Conservation (phyloP, 2,113 vertebrate genomes). For the Eleginops maclovinus region DNA sequence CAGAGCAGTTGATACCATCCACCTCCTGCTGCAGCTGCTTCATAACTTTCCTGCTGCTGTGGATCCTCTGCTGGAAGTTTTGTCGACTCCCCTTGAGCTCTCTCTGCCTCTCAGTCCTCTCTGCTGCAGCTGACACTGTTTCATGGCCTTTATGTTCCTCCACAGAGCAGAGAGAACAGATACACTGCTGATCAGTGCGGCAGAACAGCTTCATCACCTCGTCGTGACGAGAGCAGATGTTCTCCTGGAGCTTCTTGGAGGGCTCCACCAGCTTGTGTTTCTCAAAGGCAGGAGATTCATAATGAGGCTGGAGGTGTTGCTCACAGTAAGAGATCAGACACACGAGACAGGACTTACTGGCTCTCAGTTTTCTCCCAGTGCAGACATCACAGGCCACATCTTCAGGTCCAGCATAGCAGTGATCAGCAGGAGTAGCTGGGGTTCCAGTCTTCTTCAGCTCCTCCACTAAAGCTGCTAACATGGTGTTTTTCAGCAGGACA, state of each 20-base stretch:
- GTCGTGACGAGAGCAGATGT: constrained; percentile 30
- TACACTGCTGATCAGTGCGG: constrained; percentile 20
- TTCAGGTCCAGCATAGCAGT: constrained; percentile 9
- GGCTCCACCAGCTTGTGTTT: constrained; percentile 25
- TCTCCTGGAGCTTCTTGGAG: constrained; percentile 21
- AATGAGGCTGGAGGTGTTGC: neutral
- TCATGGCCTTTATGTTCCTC: constrained; percentile 28
- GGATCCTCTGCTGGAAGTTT: constrained; percentile 22
- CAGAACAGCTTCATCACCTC: constrained; percentile 46
- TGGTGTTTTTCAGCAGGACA: too few relatives aligned
- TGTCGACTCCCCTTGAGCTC: neutral
- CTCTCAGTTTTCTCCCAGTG: constrained; percentile 9
- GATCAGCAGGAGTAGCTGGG: neutral
- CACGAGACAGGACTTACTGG: neutral
- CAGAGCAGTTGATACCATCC: neutral
- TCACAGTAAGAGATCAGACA: neutral
- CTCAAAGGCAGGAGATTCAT: accelerated
- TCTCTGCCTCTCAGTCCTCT: constrained; percentile 22
- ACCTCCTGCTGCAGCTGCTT: constrained; percentile 9
- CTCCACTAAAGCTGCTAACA: too few relatives aligned
- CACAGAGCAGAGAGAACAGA: constrained; percentile 30
- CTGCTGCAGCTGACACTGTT: constrained; percentile 35
- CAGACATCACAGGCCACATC: constrained; percentile 44
- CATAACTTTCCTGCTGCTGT: neutral
- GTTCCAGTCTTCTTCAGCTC: constrained; percentile 23